These are phyloP conservation scores for Orthosia gothica DNA, from an alignment of 2,888 invertebrate genomes.

Conservation along the genomic window DNA sequence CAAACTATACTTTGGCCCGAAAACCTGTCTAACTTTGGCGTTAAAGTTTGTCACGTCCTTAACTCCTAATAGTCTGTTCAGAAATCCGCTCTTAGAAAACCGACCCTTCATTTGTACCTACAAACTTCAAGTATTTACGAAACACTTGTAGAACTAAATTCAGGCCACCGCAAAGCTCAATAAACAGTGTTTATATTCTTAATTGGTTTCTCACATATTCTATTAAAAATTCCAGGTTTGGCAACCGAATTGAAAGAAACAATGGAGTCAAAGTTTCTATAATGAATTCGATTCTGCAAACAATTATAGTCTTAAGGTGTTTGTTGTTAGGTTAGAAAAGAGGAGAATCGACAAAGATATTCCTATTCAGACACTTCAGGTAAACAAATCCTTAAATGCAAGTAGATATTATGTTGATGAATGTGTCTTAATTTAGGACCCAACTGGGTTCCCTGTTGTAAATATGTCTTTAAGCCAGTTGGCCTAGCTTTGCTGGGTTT, in stretches of 20 bases:
- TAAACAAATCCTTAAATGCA: too few species aligned
- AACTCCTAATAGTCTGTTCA: too few species aligned
- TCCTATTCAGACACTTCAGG: not conserved
- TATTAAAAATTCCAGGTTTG: conserved; percentile 12
- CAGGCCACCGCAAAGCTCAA: conserved; percentile 13
- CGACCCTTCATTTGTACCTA: conserved; percentile 1
- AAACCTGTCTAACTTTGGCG: too few species aligned
- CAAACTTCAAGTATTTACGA: conserved; percentile 15
- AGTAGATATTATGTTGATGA: too few species aligned
- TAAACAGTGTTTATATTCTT: conserved; percentile 22
- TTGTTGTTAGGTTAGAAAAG: not conserved
- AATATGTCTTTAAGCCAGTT: too few species aligned
- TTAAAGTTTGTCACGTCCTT: too few species aligned
- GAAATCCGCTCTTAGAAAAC: conserved; percentile 11
- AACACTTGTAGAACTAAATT: conserved; percentile 25
- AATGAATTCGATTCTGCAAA: conserved; percentile 9
- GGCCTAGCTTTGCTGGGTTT: too few species aligned
- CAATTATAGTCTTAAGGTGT: not conserved
- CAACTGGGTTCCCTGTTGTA: too few species aligned
- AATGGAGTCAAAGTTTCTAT: conserved; percentile 11
- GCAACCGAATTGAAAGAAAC: conserved; percentile 13
- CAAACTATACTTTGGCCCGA: too few species aligned
- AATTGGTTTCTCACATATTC: conserved; percentile 23
- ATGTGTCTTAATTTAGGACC: too few species aligned
- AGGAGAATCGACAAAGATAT: not conserved